These are phyloP conservation scores for Forbesichthys agassizii DNA, from an alignment of 2,113 vertebrate genomes.

Conservation along the genomic window DNA sequence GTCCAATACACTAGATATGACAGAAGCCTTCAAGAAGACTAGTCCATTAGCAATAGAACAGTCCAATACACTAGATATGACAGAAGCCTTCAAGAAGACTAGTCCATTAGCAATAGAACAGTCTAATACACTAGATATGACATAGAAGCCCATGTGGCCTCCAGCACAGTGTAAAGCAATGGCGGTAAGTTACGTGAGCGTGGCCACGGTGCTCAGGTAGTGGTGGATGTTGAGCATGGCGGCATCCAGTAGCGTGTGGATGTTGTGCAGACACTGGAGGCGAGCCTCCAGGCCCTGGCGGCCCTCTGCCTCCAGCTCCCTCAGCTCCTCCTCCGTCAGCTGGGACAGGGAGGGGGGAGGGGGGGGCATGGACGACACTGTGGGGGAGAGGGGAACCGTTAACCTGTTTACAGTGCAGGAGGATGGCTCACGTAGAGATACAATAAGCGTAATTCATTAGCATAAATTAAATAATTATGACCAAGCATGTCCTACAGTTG, in stretches of 20 bases:
- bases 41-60: too few species aligned
- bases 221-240: conserved; percentile 98
- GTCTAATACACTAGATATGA: too few species aligned
- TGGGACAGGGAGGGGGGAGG: conserved; percentile 87
- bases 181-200: conserved; percentile 75
- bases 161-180: too few species aligned
- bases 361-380: conserved; percentile 91
- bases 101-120: too few species aligned
- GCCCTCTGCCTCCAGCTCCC: conserved; percentile 90
- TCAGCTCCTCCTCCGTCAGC: conserved; percentile 87
- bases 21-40: too few species aligned
- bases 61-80: too few species aligned
- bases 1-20: too few species aligned
- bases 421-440: neutral
- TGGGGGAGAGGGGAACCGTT: neutral
- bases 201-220: conserved; percentile 88
- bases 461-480: too few species aligned
- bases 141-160: too few species aligned
- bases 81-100: too few species aligned
- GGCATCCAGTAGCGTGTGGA: conserved; percentile 91
- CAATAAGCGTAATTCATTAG: neutral
- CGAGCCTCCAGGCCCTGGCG: conserved; percentile 88
- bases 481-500: too few species aligned
- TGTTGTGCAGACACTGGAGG: conserved; percentile 93
- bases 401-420: neutral